Percentiles rank a stretch among this genome's conserved stretches.
Conservation (phyloP, 2,888 invertebrate species). For the Acleris laterana region DNA sequence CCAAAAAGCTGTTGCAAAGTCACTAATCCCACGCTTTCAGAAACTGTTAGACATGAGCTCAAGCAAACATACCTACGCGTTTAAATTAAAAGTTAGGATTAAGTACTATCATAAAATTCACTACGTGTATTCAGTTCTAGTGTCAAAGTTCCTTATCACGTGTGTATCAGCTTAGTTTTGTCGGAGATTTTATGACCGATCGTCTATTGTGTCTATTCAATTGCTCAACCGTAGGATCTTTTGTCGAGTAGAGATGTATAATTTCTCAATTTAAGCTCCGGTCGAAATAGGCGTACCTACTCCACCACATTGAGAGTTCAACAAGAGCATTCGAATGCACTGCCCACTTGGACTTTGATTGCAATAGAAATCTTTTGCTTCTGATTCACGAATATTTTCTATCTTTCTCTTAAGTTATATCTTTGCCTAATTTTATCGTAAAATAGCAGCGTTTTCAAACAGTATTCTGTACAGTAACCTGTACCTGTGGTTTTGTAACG, state of each 20-base stretch:
- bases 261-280: conserved; percentile 13
- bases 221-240: conserved; percentile 10
- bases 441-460: not conserved
- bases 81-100: too few relatives aligned
- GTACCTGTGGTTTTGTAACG: not conserved
- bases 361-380: conserved; percentile 3
- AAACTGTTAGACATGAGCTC: not conserved
- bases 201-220: conserved; percentile 13
- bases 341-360: conserved; percentile 11
- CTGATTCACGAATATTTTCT: not conserved
- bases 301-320: not conserved
- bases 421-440: not conserved
- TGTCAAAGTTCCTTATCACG: not conserved
- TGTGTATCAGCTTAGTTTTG: conserved; percentile 9
- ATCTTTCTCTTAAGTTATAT: not conserved
- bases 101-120: too few relatives aligned
- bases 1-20: too few relatives aligned
- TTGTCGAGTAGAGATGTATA: conserved; percentile 13
- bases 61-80: not conserved
- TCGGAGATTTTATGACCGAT: conserved; percentile 16
- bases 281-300: not conserved
- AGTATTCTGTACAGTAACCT: not conserved
- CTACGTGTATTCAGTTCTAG: too few relatives aligned
- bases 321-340: not conserved
- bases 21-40: not conserved